Percentiles rank a stretch among this genome's conserved stretches.
Conservation (phyloP, 2,888 invertebrate species). For the Marronus borbonicus region DNA sequence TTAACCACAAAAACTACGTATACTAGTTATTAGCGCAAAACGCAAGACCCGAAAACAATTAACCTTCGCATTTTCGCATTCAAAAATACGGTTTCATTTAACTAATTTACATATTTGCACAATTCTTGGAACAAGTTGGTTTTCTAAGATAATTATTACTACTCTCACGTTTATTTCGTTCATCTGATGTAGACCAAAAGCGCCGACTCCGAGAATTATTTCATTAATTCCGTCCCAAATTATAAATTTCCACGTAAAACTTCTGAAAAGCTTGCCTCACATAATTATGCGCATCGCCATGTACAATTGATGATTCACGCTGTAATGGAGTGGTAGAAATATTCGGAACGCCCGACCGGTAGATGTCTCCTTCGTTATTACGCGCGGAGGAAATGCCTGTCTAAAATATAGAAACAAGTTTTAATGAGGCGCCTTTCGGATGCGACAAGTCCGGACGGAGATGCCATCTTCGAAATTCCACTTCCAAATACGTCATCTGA, state of each 20-base stretch:
- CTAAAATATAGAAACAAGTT: conserved; percentile 38
- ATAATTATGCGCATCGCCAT: conserved; percentile 3
- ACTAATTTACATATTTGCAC: no score
- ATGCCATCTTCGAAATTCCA: conserved; percentile 19
- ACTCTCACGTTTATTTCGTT: background rate
- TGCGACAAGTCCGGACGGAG: conserved; percentile 19
- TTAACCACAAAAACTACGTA: no score
- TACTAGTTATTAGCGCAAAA: no score
- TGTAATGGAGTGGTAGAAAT: background rate
- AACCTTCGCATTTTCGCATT: no score
- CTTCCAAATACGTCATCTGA: background rate
- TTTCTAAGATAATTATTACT: no score
- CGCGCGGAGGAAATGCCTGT: conserved; percentile 38
- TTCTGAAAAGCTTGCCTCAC: background rate
- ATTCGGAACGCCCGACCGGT: conserved; percentile 6
- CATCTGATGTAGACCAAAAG: background rate
- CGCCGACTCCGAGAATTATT: conserved; percentile 1
- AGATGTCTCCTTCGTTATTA: conserved; percentile 14
- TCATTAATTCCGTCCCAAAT: background rate
- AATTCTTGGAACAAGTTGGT: no score
- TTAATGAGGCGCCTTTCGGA: conserved; percentile 41
- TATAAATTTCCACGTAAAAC: conserved; percentile 17
- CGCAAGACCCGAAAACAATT: no score
- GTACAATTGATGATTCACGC: conserved; percentile 10
- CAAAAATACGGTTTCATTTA: no score